Evolutionary conservation across 1,140 invertebrate species (phyloP).

Genomic region (Listronotus oregonensis): DNA sequence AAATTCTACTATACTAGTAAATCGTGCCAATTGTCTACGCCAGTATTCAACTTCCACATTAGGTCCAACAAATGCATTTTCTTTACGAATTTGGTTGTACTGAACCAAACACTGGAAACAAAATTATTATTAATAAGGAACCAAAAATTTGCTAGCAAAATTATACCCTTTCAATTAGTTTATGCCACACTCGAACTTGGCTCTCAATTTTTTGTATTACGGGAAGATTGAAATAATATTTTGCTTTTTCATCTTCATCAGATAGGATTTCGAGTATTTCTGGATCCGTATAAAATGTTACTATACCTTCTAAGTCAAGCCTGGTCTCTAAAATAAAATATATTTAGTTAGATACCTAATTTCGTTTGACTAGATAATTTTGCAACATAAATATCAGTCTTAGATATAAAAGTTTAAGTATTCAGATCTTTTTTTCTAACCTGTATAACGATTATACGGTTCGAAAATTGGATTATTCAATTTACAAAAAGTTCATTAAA

Average conservation of each 20-base stretch:
- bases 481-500: too few relatives aligned
- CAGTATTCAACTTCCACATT: conserved; percentile 81
- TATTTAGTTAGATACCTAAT: too few relatives aligned
- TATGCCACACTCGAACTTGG: conserved; percentile 66
- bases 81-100: conserved; percentile 76
- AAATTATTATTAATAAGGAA: background rate
- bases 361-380: too few relatives aligned
- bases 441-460: too few relatives aligned
- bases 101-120: conserved; percentile 67
- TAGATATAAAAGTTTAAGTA: too few relatives aligned
- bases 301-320: conserved; percentile 62
- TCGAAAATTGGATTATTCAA: too few relatives aligned
- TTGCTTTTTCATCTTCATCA: conserved; percentile 54
- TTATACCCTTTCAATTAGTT: conserved; percentile 66
- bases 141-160: background rate
- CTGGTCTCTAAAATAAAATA: conserved; percentile 61
- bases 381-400: too few relatives aligned
- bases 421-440: too few relatives aligned
- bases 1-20: conserved; percentile 81
- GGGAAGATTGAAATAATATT: conserved; percentile 58
- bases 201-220: conserved; percentile 62
- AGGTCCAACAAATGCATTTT: conserved; percentile 80
- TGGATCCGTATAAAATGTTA: conserved; percentile 62
- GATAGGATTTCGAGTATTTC: conserved; percentile 60
- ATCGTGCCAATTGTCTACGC: conserved; percentile 76